Base-by-base conservation (phyloP, 2,797 vertebrate genomes). In the Nannoperca australis region DNA sequence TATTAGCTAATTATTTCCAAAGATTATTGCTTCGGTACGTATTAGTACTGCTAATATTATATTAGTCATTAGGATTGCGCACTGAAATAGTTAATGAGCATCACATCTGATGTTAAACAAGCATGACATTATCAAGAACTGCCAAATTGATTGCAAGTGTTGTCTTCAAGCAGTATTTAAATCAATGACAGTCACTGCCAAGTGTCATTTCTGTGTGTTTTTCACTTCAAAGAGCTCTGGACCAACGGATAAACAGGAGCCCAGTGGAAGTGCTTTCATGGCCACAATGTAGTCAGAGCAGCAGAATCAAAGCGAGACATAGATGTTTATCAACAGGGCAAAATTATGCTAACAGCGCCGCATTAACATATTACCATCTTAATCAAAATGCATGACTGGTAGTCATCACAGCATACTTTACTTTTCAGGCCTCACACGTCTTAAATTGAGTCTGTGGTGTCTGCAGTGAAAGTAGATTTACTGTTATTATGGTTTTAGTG, bases 321-420 rank as follows among this genome's bases (percentile, higher is more conserved):
- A 77, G 83, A 88, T 88, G 84, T 63, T 75, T 78, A 88, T 91
- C 86, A 90, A 69, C 74, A 68, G 79, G 84, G 80, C 70, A 17
- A 83, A 89, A 94, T 95, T 95, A 96, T 95, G 95, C 85, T 95
- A 96, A 95, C 92, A 32, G 91, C 5, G 13, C 50, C 15, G 63
- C 78, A 90, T 96, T 95, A 95, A 87, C 92, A 85, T 92, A 90
- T 95, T 95, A 95, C 36, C 94, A 93, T 94, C 88, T 91, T 90
- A 82, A 91, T 92, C 79, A 83, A 86, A 88, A 89, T 79, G 61
- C 73, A 78, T 54, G 73, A 74, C 82, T 71, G 88, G 68, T 85
- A 66, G 82, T 81, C 71, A 80, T 60, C 44, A 20, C 61, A 18
- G 45, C 61, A 14, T 58, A 71, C 83, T 91, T 91, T 91, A 77